Percentiles rank a stretch among this genome's conserved stretches.
Evolutionary conservation across 1,140 invertebrate species (phyloP).

Genomic region (Gryllus bimaculatus): DNA sequence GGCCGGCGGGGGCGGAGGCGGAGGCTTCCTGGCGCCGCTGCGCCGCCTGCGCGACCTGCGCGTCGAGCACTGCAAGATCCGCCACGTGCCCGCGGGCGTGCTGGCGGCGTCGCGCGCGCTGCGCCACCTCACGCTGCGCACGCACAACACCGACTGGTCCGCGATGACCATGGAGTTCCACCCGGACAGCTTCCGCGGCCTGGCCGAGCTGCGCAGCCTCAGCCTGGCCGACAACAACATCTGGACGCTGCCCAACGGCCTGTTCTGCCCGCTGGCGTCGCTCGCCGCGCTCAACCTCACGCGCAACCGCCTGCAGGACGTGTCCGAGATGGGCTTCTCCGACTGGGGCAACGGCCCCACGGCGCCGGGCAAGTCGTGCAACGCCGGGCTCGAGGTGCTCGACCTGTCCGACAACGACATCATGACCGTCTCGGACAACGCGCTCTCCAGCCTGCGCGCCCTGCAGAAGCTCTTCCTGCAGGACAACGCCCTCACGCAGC

Average conservation of each 20-base stretch:
- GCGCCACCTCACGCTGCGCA: constrained; percentile 55
- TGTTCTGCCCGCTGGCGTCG: constrained; percentile 63
- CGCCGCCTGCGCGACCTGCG: constrained; percentile 55
- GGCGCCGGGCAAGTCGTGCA: constrained; percentile 46
- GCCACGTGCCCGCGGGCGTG: constrained; percentile 55
- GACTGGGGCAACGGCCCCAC: constrained; percentile 42
- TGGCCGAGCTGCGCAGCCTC: constrained; percentile 55
- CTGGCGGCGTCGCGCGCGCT: constrained; percentile 57
- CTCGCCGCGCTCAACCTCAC: constrained; percentile 63
- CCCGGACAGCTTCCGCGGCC: constrained; percentile 54
- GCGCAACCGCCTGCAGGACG: constrained; percentile 66
- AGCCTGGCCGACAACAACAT: constrained; percentile 73
- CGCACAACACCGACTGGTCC: constrained; percentile 71
- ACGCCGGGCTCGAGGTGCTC: constrained; percentile 52
- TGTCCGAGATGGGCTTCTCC: constrained; percentile 59
- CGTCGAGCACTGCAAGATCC: constrained; percentile 70
- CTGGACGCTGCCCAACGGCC: constrained; percentile 58
- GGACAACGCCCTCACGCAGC: constrained; percentile 60
- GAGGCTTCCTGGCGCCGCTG: constrained; percentile 54
- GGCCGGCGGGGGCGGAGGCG: constrained; percentile 42
- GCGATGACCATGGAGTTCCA: constrained; percentile 65
- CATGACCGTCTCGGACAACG: constrained; percentile 52
- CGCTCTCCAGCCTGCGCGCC: constrained; percentile 55
- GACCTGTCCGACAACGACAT: constrained; percentile 69
- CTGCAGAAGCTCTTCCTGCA: constrained; percentile 55